Evolutionary conservation across 2,113 vertebrate genomes (phyloP), one percentile per base, ranked within the genome.

Genomic region (Lepisosteus osseus): DNA sequence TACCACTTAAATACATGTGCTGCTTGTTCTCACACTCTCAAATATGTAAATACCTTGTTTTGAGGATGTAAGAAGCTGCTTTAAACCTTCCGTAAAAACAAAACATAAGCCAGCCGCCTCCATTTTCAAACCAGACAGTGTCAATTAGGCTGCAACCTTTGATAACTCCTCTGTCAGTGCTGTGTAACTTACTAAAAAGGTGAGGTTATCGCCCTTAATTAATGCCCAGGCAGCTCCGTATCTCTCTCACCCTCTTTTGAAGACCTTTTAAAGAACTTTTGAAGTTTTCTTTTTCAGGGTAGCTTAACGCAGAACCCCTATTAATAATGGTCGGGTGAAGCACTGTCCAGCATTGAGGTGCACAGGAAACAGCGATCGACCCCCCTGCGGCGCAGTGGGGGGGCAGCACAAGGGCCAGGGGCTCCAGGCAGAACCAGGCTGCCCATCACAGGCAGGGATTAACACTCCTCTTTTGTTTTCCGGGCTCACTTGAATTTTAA

Each of bases 21-120:
- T 70, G 63, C 75, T 72, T 51, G 80, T 83, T 85, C 84, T 82
- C 86, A 86, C 81, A 81, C 79, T 77, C 82, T 75, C 70, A 65
- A 71, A 74, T 80, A 74, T 74, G 80, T 80, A 85, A 86, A 86
- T 83, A 77, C 65, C 82, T 86, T 78, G 85, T 83, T 83, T 56
- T 1, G 57, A 66, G 76, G 71, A 77, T 72, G 71, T 79, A 72
- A 76, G 69, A 71, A 68, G 75, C 70, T 71, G 75, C 70, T 77
- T 80, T 77, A 72, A 79, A 76, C 75, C 69, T 29, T 29, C 29
- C 4, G 42, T 51, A 64, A 64, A 41, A 64, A 64, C 13, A 43
- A 43, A 72, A 47, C 45, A n/a, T 13, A 17, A 54, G 9, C 51
- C 61, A 62, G 7, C 41, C 67, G 59, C 11, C 66, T 56, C 67